phyloP scores from a whole-genome alignment of 2,888 invertebrate genomes.

The Fissipunctia ypsillon region DNA sequence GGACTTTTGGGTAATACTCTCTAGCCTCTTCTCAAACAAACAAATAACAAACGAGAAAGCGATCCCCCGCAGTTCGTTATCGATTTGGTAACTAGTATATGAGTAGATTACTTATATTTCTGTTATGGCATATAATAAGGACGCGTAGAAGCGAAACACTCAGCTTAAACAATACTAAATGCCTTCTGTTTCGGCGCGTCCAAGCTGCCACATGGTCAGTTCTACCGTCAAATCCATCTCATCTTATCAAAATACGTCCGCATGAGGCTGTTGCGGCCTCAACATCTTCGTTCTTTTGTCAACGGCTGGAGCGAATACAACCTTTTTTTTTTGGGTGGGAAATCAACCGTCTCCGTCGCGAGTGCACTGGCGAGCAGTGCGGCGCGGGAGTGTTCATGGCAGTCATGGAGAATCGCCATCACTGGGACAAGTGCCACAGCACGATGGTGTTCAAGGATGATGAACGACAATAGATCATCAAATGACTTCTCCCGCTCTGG shows the following conservation, averaged over 20 bases:
- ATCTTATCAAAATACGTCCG: neutral
- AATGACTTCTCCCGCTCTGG: too few relatives aligned
- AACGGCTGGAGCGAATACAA: too few relatives aligned
- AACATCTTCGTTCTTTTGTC: neutral
- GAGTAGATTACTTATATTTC: conserved; percentile 35
- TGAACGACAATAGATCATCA: conserved; percentile 90
- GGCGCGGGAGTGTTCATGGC: conserved; percentile 99
- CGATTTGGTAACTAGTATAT: conserved; percentile 26
- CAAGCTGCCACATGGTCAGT: too few relatives aligned
- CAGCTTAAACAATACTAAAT: too few relatives aligned
- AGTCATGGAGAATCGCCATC: conserved; percentile 99
- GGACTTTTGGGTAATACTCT: neutral
- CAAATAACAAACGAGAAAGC: conserved; percentile 21
- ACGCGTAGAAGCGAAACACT: conserved; percentile 5
- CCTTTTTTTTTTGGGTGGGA: too few relatives aligned
- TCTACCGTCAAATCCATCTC: neutral
- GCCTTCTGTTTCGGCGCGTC: neutral
- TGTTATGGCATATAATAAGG: conserved; percentile 4
- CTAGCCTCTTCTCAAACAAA: conserved; percentile 10
- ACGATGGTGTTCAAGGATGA: conserved; percentile 99
- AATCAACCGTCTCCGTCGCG: conserved; percentile 98
- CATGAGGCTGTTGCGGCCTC: neutral
- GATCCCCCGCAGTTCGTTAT: conserved; percentile 24
- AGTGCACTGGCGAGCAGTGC: conserved; percentile 99
- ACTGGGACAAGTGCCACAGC: conserved; percentile 99